Percentiles rank a stretch among this genome's conserved stretches.
phyloP scores from a whole-genome alignment of 2,888 invertebrate species.

The Dione juno region DNA sequence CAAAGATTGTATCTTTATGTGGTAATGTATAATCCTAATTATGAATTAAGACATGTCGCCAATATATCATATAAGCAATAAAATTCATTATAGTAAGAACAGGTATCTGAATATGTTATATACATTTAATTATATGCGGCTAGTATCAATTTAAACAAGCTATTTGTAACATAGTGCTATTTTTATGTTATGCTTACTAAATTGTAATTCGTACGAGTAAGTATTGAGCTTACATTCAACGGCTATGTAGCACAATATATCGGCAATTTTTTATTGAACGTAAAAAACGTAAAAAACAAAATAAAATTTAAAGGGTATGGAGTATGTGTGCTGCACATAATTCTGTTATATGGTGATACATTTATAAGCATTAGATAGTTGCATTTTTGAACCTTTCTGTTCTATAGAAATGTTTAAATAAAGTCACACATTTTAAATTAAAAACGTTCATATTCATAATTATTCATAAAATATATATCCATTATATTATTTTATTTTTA shows the following conservation, averaged over 20 bases:
- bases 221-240: slow-evolving; percentile 14
- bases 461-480: no score
- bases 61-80: slow-evolving; percentile 78
- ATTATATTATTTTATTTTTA: no score
- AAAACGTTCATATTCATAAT: no score
- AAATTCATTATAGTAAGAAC: slow-evolving; percentile 48
- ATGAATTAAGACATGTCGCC: slow-evolving; percentile 65
- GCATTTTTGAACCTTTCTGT: background rate
- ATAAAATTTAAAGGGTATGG: background rate
- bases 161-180: slow-evolving; percentile 6
- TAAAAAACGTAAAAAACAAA: background rate
- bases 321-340: background rate
- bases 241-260: slow-evolving; percentile 11
- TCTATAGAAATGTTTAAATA: background rate
- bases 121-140: slow-evolving; percentile 40
- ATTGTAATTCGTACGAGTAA: slow-evolving; percentile 11
- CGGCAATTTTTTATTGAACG: background rate
- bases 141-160: slow-evolving; percentile 27
- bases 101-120: slow-evolving; percentile 33
- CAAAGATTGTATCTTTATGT: slow-evolving; percentile 63
- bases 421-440: background rate
- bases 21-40: slow-evolving; percentile 61
- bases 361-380: slow-evolving; percentile 6
- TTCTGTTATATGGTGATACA: slow-evolving; percentile 3
- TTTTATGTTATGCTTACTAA: slow-evolving; percentile 23